Evolutionary conservation across 2,888 invertebrate genomes (phyloP), one percentile per base, ranked within the genome.

Genomic region (Punctoribates punctum): DNA sequence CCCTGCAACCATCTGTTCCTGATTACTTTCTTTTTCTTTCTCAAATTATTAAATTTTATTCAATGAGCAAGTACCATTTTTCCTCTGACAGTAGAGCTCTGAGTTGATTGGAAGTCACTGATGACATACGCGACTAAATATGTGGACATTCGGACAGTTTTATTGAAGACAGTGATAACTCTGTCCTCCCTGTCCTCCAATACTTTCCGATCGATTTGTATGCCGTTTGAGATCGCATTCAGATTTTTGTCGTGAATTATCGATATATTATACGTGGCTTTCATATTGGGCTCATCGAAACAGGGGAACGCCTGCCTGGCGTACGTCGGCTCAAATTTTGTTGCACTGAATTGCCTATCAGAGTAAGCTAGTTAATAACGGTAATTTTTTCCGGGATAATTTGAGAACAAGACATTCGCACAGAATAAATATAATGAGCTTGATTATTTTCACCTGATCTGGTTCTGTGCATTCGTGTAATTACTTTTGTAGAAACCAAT

Each of bases 311-410:
- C 92, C 84, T 90, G 89, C 34, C 97, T 88, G 0, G 97, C 96
- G 84, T 93, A 93, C 0, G 95, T 95, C 0, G 96, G 95, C 83
- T 97, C 94, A 82, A 97, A 96, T 85, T 97, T 96, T 15, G 94
- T 91, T 0, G 94, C 92, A 6, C 93, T 93, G 83, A 96, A 90
- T 77, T 86, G 86, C 81, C 93, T 94, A 83, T 48, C 20, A 29
- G 15, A 51, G 4, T 17, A 8, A 51, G 4, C 15, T 51, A 8
- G 42, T 42, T 9, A 42, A 8, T 42, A 8, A 9, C n/a, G n/a
- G n/a, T n/a, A n/a, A n/a, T n/a, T n/a, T n/a, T n/a, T n/a, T n/a
- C n/a, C n/a, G n/a, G n/a, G n/a, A n/a, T n/a, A n/a, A n/a, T n/a
- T n/a, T n/a, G n/a, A n/a, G n/a, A n/a, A n/a, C n/a, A n/a, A n/a